A percentile compares a stretch with the other conserved stretches of the same genome.
These are phyloP conservation scores for Amphiduros pacificus DNA, from an alignment of 2,888 invertebrate genomes.

Conservation along the genomic window DNA sequence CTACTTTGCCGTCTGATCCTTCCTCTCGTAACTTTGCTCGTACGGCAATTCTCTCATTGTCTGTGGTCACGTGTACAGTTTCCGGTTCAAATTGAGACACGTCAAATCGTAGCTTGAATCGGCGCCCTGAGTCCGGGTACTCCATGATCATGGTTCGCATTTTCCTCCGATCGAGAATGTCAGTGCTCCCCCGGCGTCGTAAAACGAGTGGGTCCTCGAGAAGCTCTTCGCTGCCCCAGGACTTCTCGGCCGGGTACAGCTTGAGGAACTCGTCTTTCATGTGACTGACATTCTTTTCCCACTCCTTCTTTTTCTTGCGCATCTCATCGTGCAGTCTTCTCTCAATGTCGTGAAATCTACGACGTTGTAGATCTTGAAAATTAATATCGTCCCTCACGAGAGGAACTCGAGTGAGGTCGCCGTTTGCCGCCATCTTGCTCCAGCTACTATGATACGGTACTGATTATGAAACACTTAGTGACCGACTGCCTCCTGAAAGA, in stretches of 20 bases:
- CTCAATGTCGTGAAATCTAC: constrained; percentile 30
- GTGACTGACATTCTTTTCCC: constrained; percentile 32
- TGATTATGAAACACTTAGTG: too few species aligned
- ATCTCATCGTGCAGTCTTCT: constrained; percentile 30
- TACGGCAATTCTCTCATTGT: constrained; percentile 30
- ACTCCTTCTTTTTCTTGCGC: constrained; percentile 26
- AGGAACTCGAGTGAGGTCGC: too few species aligned
- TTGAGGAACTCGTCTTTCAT: constrained; percentile 34
- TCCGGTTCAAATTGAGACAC: constrained; percentile 21
- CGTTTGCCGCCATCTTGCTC: too few species aligned
- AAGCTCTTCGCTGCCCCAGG: constrained; percentile 30
- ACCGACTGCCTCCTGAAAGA: too few species aligned
- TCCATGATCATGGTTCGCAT: constrained; percentile 35
- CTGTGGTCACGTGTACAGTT: constrained; percentile 25
- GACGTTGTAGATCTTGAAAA: constrained; percentile 28
- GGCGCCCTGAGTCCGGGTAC: constrained; percentile 30
- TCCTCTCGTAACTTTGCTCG: constrained; percentile 24
- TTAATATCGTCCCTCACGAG: constrained; percentile 26
- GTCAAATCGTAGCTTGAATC: constrained; percentile 32
- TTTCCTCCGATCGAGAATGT: constrained; percentile 29
- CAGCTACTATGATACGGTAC: too few species aligned
- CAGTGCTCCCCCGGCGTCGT: constrained; percentile 32
- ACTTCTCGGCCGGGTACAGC: constrained; percentile 28
- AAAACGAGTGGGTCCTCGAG: constrained; percentile 26
- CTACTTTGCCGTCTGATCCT: constrained; percentile 11